phyloP scores from a whole-genome alignment of 2,888 invertebrate genomes.

The Euspilapteryx auroguttella region DNA sequence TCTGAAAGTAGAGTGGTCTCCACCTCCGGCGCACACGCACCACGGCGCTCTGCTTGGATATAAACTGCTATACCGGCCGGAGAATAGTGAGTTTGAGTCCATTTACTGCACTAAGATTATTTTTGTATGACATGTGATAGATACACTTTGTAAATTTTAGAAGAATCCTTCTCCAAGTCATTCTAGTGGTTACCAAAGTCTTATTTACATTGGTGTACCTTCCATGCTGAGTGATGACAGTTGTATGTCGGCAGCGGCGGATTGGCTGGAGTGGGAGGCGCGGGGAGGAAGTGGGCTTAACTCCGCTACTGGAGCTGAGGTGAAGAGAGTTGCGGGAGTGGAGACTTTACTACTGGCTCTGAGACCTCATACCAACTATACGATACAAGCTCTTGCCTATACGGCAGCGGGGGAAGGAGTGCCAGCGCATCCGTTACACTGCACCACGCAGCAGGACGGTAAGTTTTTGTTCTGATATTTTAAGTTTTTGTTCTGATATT shows the following conservation, averaged over 20 bases:
- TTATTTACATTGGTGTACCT: no score
- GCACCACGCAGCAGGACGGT: slow-evolving; percentile 87
- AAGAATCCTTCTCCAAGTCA: no score
- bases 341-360: slow-evolving; percentile 81
- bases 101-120: background rate
- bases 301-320: slow-evolving; percentile 60
- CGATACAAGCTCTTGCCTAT: slow-evolving; percentile 81
- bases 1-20: slow-evolving; percentile 78
- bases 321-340: slow-evolving; percentile 76
- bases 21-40: slow-evolving; percentile 71
- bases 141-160: no score
- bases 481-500: slow-evolving; percentile 12
- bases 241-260: slow-evolving; percentile 13
- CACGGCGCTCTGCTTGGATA: slow-evolving; percentile 81
- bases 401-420: slow-evolving; percentile 86
- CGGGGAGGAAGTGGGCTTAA: slow-evolving; percentile 26
- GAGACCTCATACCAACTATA: slow-evolving; percentile 85
- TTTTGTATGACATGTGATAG: no score
- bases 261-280: slow-evolving; percentile 53
- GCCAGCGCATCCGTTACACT: slow-evolving; percentile 75
- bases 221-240: background rate
- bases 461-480: slow-evolving; percentile 15
- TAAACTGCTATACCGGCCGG: slow-evolving; percentile 79
- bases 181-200: no score
- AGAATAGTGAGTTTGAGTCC: slow-evolving; percentile 39